Evolutionary conservation across 2,113 vertebrate species (phyloP).

Genomic region (Brachionichthys hirsutus): DNA sequence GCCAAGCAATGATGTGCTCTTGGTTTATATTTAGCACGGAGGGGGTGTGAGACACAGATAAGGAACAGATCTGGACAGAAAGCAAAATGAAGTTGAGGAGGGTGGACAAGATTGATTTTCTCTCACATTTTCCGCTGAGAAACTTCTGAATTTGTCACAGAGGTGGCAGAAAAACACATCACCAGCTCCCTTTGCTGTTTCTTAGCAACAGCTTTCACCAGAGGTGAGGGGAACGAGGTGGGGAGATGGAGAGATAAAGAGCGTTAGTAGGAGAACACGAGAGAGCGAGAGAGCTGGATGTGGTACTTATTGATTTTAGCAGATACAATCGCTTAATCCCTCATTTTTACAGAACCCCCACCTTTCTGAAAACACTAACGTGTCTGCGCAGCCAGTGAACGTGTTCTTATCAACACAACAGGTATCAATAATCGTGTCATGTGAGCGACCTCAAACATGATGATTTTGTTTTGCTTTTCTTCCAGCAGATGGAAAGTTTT

Average conservation of each 20-base stretch:
- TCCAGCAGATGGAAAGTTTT: too few relatives aligned
- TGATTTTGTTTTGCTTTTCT: too few relatives aligned
- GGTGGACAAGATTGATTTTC: conserved; percentile 59
- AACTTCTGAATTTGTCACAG: conserved; percentile 57
- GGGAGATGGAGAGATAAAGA: conserved; percentile 45
- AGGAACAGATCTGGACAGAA: conserved; percentile 23
- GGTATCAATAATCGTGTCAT: too few relatives aligned
- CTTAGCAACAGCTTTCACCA: conserved; percentile 77
- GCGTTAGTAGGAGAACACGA: conserved; percentile 23
- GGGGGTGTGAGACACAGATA: not conserved
- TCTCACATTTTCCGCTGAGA: conserved; percentile 62
- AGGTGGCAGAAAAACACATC: conserved; percentile 53
- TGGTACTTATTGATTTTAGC: conserved; percentile 40
- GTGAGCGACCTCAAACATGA: too few relatives aligned
- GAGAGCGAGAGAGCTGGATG: conserved; percentile 5
- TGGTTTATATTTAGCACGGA: conserved; percentile 55
- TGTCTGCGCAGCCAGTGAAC: too few relatives aligned
- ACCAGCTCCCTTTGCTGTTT: conserved; percentile 58
- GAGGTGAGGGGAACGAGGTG: conserved; percentile 51
- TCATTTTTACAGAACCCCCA: conserved; percentile 8
- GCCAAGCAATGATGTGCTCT: conserved; percentile 10
- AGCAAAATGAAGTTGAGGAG: conserved; percentile 49
- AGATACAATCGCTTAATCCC: conserved; percentile 25
- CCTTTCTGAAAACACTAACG: too few relatives aligned
- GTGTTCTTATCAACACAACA: too few relatives aligned